Evolutionary conservation across 2,113 vertebrate species (phyloP).

Genomic region (Oreochromis spilurus): DNA sequence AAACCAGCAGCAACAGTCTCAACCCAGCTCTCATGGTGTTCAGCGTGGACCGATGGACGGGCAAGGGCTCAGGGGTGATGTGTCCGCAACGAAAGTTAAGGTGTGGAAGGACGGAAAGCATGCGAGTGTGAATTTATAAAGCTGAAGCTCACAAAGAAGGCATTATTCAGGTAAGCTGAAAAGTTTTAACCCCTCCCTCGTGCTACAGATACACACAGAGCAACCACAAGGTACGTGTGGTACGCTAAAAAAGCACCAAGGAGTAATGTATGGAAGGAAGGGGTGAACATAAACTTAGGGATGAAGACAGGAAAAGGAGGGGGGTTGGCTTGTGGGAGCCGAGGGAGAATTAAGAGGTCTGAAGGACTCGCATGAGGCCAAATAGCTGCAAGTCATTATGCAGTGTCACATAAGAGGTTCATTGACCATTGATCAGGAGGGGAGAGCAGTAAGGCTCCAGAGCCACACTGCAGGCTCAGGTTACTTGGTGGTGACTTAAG

Average conservation of each 20-base stretch:
- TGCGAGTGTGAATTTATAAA: slow-evolving; percentile 61
- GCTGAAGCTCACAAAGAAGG: slow-evolving; percentile 61
- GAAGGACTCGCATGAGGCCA: slow-evolving; percentile 38
- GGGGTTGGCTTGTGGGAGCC: background rate
- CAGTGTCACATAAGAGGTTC: slow-evolving; percentile 61
- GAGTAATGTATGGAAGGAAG: slow-evolving; percentile 3
- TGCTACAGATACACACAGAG: background rate
- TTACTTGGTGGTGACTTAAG: slow-evolving; percentile 9
- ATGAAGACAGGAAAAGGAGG: slow-evolving; percentile 6
- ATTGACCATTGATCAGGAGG: slow-evolving; percentile 62
- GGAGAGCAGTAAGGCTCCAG: background rate
- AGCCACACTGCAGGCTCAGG: background rate
- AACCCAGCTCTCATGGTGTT: slow-evolving; percentile 66
- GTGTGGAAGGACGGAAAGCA: background rate
- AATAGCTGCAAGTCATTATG: slow-evolving; percentile 46
- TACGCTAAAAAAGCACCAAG: background rate
- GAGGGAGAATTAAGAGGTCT: background rate
- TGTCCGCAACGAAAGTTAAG: background rate
- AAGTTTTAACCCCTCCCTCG: background rate
- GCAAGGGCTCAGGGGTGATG: background rate
- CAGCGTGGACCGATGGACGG: background rate
- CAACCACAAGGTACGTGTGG: background rate
- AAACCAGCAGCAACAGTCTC: slow-evolving; percentile 61
- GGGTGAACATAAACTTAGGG: slow-evolving; percentile 6
- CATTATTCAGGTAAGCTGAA: slow-evolving; percentile 56